phyloP scores from a whole-genome alignment of 2,113 vertebrate genomes.

The Eulemur rufifrons region DNA sequence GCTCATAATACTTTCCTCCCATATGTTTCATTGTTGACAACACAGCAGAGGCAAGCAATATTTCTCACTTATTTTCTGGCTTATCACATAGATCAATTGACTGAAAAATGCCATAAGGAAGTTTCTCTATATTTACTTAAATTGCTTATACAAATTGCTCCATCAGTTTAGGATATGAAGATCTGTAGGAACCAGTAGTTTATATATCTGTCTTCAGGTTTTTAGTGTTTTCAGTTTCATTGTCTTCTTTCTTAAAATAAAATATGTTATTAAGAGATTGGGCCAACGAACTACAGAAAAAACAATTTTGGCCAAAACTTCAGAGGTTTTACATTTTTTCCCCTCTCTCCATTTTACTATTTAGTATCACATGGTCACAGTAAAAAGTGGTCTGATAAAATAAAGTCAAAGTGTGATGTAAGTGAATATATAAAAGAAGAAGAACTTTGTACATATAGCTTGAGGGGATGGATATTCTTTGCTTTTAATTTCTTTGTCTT shows the following conservation, averaged over 20 bases:
- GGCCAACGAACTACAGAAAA: not conserved
- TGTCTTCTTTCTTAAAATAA: not conserved
- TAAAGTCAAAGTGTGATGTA: not conserved
- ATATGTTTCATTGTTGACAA: constrained; percentile 27
- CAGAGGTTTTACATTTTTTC: not conserved
- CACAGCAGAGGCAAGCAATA: not conserved
- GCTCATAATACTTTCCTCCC: not conserved
- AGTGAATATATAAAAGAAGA: not conserved
- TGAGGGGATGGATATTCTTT: not conserved
- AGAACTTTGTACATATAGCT: not conserved
- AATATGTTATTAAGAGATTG: not conserved
- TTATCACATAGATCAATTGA: constrained; percentile 13
- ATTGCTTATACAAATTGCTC: constrained; percentile 7
- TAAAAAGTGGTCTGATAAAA: not conserved
- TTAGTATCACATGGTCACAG: not conserved
- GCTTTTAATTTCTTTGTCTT: not conserved
- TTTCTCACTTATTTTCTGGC: constrained; percentile 40
- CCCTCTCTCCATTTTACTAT: not conserved
- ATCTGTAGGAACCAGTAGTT: not conserved
- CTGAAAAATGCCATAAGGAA: constrained; percentile 9
- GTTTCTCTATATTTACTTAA: constrained; percentile 47
- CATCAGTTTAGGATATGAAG: not conserved
- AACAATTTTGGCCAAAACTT: not conserved
- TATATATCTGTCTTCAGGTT: not conserved
- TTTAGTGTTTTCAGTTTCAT: not conserved